phyloP scores from a whole-genome alignment of 2,888 invertebrate species.

The Andrena haemorrhoa region DNA sequence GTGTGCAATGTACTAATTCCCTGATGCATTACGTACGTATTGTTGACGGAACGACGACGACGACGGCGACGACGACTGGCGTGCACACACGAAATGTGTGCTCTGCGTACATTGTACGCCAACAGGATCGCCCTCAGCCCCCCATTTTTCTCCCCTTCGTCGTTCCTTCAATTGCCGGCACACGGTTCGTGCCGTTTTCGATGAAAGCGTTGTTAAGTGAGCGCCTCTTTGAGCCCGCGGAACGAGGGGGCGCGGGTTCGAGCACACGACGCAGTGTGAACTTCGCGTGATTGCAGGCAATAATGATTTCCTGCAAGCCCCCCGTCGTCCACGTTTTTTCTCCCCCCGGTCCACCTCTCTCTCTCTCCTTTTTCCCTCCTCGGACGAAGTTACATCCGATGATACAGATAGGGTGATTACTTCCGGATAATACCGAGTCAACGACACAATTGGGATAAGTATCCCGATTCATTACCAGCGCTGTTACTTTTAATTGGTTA shows the following conservation, averaged over 20 bases:
- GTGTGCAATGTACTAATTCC: constrained; percentile 50
- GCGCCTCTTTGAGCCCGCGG: constrained; percentile 45
- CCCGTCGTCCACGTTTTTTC: background rate
- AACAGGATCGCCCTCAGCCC: background rate
- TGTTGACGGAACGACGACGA: constrained; percentile 47
- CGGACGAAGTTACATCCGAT: constrained; percentile 8
- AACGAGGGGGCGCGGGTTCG: background rate
- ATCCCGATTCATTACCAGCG: background rate
- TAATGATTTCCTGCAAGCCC: constrained; percentile 41
- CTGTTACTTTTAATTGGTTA: constrained; percentile 10
- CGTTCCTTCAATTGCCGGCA: constrained; percentile 30
- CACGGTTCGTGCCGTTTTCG: constrained; percentile 37
- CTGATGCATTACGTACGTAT: constrained; percentile 52
- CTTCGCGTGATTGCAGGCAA: constrained; percentile 57
- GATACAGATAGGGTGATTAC: constrained; percentile 48
- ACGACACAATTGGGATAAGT: constrained; percentile 36
- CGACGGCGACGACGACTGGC: background rate
- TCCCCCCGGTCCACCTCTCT: background rate
- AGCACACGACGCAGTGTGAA: constrained; percentile 34
- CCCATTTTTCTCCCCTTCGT: background rate
- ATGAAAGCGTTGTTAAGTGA: constrained; percentile 64
- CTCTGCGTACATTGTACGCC: constrained; percentile 36
- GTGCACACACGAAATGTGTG: constrained; percentile 42
- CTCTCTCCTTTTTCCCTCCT: background rate
- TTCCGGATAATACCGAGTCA: constrained; percentile 43